Conservation (phyloP, 2,888 invertebrate species). For the Drosophila recens region DNA sequence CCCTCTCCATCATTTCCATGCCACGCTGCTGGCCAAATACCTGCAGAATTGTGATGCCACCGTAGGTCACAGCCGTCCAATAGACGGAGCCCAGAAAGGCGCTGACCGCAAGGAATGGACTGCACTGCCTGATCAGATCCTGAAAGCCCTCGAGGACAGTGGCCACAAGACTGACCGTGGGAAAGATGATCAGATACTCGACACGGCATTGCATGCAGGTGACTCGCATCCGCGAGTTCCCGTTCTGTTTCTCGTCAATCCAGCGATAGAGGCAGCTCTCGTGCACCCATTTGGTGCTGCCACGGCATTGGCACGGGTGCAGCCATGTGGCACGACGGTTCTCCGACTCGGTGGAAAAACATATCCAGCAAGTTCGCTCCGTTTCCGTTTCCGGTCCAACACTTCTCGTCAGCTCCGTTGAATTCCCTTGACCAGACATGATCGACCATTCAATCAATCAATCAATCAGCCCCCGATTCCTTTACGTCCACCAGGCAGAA, state of each 20-base stretch:
- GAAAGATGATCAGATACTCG: conserved; percentile 97
- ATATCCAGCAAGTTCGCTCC: conserved; percentile 95
- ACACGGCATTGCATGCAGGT: conserved; percentile 97
- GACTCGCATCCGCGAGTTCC: conserved; percentile 92
- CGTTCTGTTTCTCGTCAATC: conserved; percentile 99
- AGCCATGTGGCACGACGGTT: conserved; percentile 96
- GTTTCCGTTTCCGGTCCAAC: not conserved
- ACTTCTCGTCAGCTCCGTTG: not conserved
- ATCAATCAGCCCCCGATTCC: conserved; percentile 7
- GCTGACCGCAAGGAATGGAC: conserved; percentile 96
- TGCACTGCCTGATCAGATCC: conserved; percentile 93
- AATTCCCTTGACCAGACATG: conserved; percentile 21
- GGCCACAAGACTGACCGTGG: conserved; percentile 94
- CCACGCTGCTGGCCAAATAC: conserved; percentile 97
- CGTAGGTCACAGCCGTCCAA: conserved; percentile 98
- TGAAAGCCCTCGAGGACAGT: conserved; percentile 94
- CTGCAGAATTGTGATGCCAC: conserved; percentile 97
- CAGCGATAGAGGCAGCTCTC: conserved; percentile 97
- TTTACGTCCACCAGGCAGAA: conserved; percentile 11
- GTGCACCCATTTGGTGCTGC: conserved; percentile 98
- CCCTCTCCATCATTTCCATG: conserved; percentile 95
- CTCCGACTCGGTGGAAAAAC: conserved; percentile 97
- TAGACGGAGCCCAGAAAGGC: conserved; percentile 96
- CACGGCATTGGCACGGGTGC: conserved; percentile 96
- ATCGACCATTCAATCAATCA: conserved; percentile 5